Evolutionary conservation across 2,888 invertebrate genomes (phyloP), one percentile per base, ranked within the genome.

Genomic region (Athrips mouffetella): DNA sequence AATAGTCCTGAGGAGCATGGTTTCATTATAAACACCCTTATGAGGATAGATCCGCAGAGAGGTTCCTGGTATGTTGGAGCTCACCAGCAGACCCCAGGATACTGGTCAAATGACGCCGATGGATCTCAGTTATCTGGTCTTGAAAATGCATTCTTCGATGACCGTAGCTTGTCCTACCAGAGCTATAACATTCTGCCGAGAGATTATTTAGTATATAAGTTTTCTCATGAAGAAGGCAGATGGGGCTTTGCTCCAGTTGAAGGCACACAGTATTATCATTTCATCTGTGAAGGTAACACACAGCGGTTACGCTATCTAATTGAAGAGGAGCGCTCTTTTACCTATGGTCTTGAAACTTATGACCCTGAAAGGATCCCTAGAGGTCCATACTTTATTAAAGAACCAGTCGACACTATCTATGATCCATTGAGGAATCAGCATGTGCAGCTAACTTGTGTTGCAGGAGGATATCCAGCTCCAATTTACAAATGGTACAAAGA

Each of bases 401-500:
- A 98, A 71, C 98, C 98, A 0, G 89, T 89, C 10, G 92, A 94
- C 70, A 94, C 92, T 13, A 94, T 96, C 10, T 96, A 95, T 80
- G 97, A 97, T 80, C 91, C 94, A 6, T 91, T 93, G 7, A 90
- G 92, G 56, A 91, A 91, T 55, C 94, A 96, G 70, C 94, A 95
- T 80, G 92, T 96, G 0, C 91, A 93, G 6, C 75, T 98, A 7
- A 93, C 93, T 57, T 96, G 96, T 66, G 86, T 95, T 50, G 95
- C 96, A 58, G 94, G 92, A 57, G 98, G 97, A 0, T 97, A 93
- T 76, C 98, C 98, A 3, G 92, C 95, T 16, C 97, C 98, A 0
- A 91, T 91, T 0, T 98, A 98, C 70, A 92, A 93, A 65, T 98
- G 97, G 98, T 97, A 91, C 71, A 92, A 93, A 69, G 97, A 97